Evolutionary conservation across 2,113 vertebrate species (phyloP).

Genomic region (Chaenogobius annularis): DNA sequence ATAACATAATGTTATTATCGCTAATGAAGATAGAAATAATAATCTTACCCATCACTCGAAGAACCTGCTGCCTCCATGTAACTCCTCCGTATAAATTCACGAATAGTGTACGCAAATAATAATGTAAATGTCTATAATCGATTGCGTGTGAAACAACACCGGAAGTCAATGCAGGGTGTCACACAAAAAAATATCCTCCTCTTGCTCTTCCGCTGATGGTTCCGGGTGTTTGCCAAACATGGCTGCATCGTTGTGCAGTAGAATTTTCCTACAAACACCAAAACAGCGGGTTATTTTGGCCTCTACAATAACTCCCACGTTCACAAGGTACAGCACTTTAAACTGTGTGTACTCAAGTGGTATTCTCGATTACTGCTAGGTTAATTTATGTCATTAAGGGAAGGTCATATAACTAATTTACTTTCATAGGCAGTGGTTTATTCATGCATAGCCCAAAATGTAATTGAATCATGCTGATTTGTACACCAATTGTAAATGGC

Average conservation of each 20-base stretch:
- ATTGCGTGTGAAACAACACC: slow-evolving; percentile 20
- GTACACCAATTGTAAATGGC: background rate
- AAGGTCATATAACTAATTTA: background rate
- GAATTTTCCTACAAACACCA: slow-evolving; percentile 57
- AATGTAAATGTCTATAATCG: background rate
- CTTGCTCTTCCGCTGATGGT: background rate
- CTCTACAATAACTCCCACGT: slow-evolving; percentile 13
- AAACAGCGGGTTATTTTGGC: slow-evolving; percentile 34
- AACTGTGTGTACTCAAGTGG: background rate
- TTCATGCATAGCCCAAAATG: background rate
- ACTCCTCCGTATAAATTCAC: too few relatives aligned
- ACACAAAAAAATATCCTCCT: slow-evolving; percentile 33
- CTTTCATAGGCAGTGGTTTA: background rate
- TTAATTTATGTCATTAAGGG: background rate
- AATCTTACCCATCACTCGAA: too few relatives aligned
- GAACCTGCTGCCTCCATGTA: too few relatives aligned
- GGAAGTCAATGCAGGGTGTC: slow-evolving; percentile 48
- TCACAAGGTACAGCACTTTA: slow-evolving; percentile 53
- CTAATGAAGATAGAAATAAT: too few relatives aligned
- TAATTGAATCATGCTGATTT: background rate
- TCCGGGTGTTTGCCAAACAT: slow-evolving; percentile 34
- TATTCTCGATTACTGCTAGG: background rate
- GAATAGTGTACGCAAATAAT: too few relatives aligned
- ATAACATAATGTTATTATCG: background rate
- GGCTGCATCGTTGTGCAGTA: slow-evolving; percentile 37